Evolutionary conservation across 2,113 vertebrate genomes (phyloP), one percentile per base, ranked within the genome.

Genomic region (Sclerurus mexicanus): DNA sequence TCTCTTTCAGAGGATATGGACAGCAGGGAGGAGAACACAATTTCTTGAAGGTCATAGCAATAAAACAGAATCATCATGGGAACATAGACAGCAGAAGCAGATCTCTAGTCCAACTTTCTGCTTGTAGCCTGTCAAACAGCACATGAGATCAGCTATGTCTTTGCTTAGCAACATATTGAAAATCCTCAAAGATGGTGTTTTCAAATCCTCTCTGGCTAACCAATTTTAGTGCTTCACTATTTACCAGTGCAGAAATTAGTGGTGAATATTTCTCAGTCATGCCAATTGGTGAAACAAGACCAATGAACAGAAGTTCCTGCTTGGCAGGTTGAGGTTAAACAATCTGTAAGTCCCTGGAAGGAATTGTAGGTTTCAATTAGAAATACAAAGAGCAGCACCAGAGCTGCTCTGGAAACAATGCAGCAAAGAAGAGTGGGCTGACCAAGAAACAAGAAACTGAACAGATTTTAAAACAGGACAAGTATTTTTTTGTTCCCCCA

Each of bases 31-130:
- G 53, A 39, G 59, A 80, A 33, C 31, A n/a, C 3, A 35, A 35
- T 84, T 93, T 91, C 71, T 87, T 79, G 31, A 74, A 88, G 94
- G 90, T 87, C 78, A 90, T 71, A 88, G 82, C 81, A 93, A 83
- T 90, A 96, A 95, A 93, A 79, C 23, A 77, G 42, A 42, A 47
- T 53, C 23, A 66, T 68, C 27, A 71, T 13, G 50, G 69, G 49
- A 84, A 63, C 31, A 40, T 0, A 63, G 31, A 50, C 53, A 27
- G 56, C 95, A 80, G 94, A 31, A 94, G 21, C 46, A 79, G 50
- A 66, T 24, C n/a, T 85, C 9, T 78, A 60, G 66, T 73, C 46
- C 82, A 92, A 7, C 16, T 87, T 85, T 66, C 39, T 79, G 52
- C 66, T 85, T 60, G 21, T 46, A 93, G 62, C 24, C 44, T 62